phyloP scores from a whole-genome alignment of 2,888 invertebrate species.

The Drosophila ezoana region DNA sequence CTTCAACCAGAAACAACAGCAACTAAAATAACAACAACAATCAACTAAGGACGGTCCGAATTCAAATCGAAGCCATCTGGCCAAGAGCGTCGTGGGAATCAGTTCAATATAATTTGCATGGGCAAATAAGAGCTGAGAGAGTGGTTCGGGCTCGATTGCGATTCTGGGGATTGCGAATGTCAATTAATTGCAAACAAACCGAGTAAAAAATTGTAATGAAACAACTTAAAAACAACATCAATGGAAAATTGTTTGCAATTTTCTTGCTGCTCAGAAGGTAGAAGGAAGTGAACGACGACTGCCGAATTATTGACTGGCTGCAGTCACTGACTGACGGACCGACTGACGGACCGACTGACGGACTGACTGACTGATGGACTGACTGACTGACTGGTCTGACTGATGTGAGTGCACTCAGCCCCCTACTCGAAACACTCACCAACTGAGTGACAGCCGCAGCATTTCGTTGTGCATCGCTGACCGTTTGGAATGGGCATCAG shows the following conservation, averaged over 20 bases:
- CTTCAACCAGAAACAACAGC: constrained; percentile 40
- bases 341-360: constrained; percentile 38
- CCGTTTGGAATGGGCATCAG: constrained; percentile 41
- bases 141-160: constrained; percentile 47
- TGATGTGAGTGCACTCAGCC: constrained; percentile 39
- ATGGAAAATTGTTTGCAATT: constrained; percentile 76
- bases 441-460: constrained; percentile 50
- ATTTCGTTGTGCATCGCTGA: constrained; percentile 74
- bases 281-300: constrained; percentile 67
- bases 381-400: constrained; percentile 39
- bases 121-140: constrained; percentile 60
- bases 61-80: constrained; percentile 81
- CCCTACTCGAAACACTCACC: constrained; percentile 28
- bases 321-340: constrained; percentile 1
- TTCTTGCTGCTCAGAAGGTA: constrained; percentile 67
- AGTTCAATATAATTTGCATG: constrained; percentile 79
- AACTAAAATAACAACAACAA: constrained; percentile 13
- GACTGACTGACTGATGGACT: constrained; percentile 29
- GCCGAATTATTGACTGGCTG: constrained; percentile 77
- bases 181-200: constrained; percentile 74
- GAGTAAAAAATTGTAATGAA: constrained; percentile 62
- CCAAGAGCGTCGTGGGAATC: constrained; percentile 75
- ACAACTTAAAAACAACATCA: constrained; percentile 45
- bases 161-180: constrained; percentile 62
- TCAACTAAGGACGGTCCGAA: constrained; percentile 54